Conservation (phyloP, 2,888 invertebrate species). For the Pseudococcus viburni region DNA sequence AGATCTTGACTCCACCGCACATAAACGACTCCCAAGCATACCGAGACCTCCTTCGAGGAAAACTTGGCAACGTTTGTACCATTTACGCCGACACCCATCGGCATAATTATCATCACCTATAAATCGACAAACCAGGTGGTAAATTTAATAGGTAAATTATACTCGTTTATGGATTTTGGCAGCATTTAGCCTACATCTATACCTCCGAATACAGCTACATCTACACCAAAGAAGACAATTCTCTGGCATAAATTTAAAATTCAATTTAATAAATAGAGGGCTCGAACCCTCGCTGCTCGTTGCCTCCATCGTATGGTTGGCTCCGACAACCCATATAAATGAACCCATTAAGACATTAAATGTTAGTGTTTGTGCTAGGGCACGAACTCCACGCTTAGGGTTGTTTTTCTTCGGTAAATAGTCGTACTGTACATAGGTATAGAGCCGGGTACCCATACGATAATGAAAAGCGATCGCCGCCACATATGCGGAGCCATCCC, state of each 20-base stretch:
- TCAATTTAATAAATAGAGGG: conserved; percentile 62
- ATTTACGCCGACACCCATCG: neutral
- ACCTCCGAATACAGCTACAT: neutral
- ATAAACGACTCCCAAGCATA: neutral
- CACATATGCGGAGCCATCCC: conserved; percentile 21
- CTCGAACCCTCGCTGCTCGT: neutral
- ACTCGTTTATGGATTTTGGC: conserved; percentile 56
- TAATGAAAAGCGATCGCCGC: conserved; percentile 63
- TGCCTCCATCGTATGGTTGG: neutral
- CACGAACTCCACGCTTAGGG: conserved; percentile 57
- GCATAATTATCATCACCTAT: neutral
- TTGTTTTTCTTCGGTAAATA: conserved; percentile 58
- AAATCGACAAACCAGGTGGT: conserved; percentile 51
- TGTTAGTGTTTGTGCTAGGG: conserved; percentile 58
- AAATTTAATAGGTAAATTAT: conserved; percentile 54
- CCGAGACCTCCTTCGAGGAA: neutral
- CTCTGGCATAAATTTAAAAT: conserved; percentile 40
- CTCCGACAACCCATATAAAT: conserved; percentile 56
- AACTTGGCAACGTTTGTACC: conserved; percentile 25
- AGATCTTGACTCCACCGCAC: too few species aligned
- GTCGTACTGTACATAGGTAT: neutral
- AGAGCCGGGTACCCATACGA: neutral
- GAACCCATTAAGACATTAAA: conserved; percentile 64
- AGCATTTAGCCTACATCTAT: neutral
- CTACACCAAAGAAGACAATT: neutral